Evolutionary conservation across 2,888 invertebrate genomes (phyloP), one percentile per base, ranked within the genome.

Genomic region (Mythimna vitellina): DNA sequence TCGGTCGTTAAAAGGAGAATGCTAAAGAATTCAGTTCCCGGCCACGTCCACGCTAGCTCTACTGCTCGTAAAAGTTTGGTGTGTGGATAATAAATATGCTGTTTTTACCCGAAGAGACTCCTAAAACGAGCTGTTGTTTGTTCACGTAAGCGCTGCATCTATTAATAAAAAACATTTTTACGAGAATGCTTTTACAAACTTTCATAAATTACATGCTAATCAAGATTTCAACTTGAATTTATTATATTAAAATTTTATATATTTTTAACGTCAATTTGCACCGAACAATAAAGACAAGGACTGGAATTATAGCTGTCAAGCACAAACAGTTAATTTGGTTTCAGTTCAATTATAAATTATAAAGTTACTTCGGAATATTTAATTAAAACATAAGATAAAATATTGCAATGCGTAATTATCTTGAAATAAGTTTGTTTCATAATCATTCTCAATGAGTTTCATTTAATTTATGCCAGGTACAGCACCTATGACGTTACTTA

Each of bases 21-120:
- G 84, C 70, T 82, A 78, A 78, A 79, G 80, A 86, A 86, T 86
- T 86, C 84, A 78, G 83, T 80, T 82, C 77, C 82, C 74, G 60
- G 73, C 83, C 70, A 76, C 80, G 73, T 76, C 77, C 73, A 85
- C 69, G 77, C 80, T 82, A 75, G 81, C 79, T 86, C 85, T 81
- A 86, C 76, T 76, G 84, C 80, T 89, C 88, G 84, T 88, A 89
- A 88, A 88, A 84, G 80, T 86, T 85, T 81, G 82, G 82, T 82
- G 81, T 86, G 84, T 83, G 81, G 80, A 83, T 86, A 87, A 84
- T 89, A 86, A 86, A 87, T 85, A 86, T 84, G 79, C 80, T 83
- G 87, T 86, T 88, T 86, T 81, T 80, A 80, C 73, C 77, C 80
- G 57, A 82, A 81, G 74, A 84, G 78, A 74, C 71, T 85, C 69